These are phyloP conservation scores for Peromyscus aztecus DNA, from an alignment of 2,797 vertebrate genomes.

Conservation along the genomic window DNA sequence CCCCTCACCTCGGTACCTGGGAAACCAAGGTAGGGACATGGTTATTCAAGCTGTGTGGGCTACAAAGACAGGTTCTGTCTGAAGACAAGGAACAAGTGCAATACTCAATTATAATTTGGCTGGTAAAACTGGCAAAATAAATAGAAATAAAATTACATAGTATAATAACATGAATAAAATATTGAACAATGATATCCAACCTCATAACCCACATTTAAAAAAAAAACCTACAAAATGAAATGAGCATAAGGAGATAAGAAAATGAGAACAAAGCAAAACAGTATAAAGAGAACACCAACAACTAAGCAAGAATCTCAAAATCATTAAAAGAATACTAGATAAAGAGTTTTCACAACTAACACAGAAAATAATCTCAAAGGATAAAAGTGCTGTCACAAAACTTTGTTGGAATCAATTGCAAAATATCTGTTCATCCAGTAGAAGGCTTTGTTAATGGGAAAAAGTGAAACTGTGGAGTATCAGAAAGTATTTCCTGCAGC, in stretches of 20 bases:
- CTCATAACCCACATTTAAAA: too few relatives aligned
- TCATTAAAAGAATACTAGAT: neutral
- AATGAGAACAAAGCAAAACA: neutral
- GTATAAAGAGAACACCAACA: neutral
- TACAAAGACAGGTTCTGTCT: neutral
- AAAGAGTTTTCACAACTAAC: neutral
- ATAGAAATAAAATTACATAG: neutral
- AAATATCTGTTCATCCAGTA: neutral
- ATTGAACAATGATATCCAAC: neutral
- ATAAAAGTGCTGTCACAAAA: neutral
- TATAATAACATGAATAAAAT: neutral
- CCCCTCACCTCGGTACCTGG: too few relatives aligned
- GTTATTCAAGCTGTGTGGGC: neutral
- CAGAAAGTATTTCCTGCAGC: neutral
- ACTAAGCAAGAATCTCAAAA: neutral
- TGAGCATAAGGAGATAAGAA: neutral
- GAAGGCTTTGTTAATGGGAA: neutral
- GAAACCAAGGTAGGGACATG: neutral
- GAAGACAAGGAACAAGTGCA: neutral
- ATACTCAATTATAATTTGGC: neutral
- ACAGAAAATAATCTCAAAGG: neutral
- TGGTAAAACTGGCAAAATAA: neutral
- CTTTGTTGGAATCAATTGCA: neutral
- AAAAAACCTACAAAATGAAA: neutral
- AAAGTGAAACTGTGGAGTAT: neutral